Conservation (phyloP, 2,113 vertebrate species). For the Nerophis lumbriciformis region DNA sequence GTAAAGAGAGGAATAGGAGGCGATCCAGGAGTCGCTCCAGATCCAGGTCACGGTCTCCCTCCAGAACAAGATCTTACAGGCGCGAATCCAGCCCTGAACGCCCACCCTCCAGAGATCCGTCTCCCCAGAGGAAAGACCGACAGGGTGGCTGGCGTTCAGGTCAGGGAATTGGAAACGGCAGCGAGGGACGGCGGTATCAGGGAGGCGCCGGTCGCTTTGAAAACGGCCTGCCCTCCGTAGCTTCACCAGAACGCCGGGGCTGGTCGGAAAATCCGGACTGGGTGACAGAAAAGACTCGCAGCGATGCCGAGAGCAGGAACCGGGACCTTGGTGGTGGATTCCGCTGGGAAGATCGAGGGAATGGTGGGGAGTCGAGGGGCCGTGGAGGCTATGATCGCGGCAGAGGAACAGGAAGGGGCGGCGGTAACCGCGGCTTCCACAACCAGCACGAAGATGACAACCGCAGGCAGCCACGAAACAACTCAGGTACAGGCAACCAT, state of each 20-base stretch:
- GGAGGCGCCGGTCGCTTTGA: constrained; percentile 68
- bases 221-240: constrained; percentile 64
- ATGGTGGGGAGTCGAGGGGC: constrained; percentile 68
- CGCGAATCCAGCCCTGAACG: constrained; percentile 74
- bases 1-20: constrained; percentile 78
- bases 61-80: constrained; percentile 73
- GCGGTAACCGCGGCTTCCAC: constrained; percentile 56
- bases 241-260: constrained; percentile 69
- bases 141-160: constrained; percentile 56
- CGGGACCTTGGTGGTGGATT: constrained; percentile 68
- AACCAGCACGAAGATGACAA: constrained; percentile 78
- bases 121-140: constrained; percentile 82
- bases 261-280: constrained; percentile 84
- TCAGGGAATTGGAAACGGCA: constrained; percentile 29
- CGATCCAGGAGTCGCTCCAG: constrained; percentile 72
- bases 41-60: constrained; percentile 61
- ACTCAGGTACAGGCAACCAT: constrained; percentile 82
- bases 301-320: constrained; percentile 69
- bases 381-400: constrained; percentile 70
- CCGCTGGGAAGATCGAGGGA: constrained; percentile 76
- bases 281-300: constrained; percentile 83
- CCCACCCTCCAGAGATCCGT: constrained; percentile 73
- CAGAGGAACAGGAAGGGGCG: constrained; percentile 70
- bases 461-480: constrained; percentile 82
- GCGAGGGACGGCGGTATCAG: constrained; percentile 74